Base-by-base conservation (phyloP, 1,140 invertebrate genomes). In the Choristoneura fumiferana region DNA sequence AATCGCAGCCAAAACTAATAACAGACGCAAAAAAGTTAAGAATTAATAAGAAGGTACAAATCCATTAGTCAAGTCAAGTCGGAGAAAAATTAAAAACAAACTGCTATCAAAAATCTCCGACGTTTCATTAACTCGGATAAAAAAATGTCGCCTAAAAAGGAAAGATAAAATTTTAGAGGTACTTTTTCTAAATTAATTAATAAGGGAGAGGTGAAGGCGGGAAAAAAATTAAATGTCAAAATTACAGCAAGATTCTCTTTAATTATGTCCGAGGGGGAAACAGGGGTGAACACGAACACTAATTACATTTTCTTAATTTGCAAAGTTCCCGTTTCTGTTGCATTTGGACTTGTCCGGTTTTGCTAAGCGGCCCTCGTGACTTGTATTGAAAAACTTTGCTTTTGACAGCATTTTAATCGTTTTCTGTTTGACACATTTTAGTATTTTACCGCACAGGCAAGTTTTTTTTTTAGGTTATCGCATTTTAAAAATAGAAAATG, bases 261-360 rank as follows among this genome's bases (percentile, higher is more conserved):
- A 84, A 86, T 82, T 84, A 84, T 84, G 81, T 84, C 83, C 73
- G 65, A 56, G 57, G 71, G 71, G 76, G 63, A 55, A 10, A 62
- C 34, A 38, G 62, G 43, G 39, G 65, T 34, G 56, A 60, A 65
- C 43, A 33, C 60, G 67, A 39, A 39, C 62, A 76, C 81, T 84
- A 85, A 85, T 85, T 85, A 84, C 84, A 81, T 84, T 85, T 85
- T 85, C 84, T 87, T 85, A 87, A 85, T 87, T 85, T 78, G 81
- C 72, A 85, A 85, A 85, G 67, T 87, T 84, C 49, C 37, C 35
- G 36, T 64, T 59, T 33, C 22, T 22, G 56, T 59, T 63, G 57
- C 61, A 58, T 65, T 65, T 36, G 33, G 57, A 61, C 37, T 67
- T 64, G 69, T 69, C 69, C 65, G 67, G 68, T 70, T 68, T 65